Conservation (phyloP, 2,888 invertebrate genomes). For the Fissipunctia ypsillon region DNA sequence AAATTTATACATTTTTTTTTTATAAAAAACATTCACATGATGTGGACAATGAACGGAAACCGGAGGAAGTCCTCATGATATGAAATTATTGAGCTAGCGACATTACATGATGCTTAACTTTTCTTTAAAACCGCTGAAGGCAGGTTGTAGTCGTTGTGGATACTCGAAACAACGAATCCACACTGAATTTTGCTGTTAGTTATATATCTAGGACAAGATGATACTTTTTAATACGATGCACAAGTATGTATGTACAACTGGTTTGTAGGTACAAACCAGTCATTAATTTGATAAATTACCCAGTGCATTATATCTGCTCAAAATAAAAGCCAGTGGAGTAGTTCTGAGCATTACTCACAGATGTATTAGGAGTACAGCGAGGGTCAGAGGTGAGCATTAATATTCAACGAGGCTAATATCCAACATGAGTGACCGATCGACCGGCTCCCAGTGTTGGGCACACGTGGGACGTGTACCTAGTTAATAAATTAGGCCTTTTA, state of each 20-base stretch:
- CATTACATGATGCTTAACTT: neutral
- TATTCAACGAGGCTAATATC: conserved; percentile 67
- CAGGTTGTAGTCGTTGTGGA: neutral
- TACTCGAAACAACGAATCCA: neutral
- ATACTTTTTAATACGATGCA: neutral
- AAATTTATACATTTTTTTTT: neutral
- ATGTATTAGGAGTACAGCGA: conserved; percentile 46
- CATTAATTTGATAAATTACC: conserved; percentile 55
- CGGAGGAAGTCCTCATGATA: conserved; percentile 11
- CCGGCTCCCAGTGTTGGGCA: conserved; percentile 69
- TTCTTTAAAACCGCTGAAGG: neutral
- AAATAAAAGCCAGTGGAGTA: conserved; percentile 60
- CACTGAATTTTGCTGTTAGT: neutral
- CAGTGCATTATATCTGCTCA: conserved; percentile 35
- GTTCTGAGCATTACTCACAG: conserved; percentile 55
- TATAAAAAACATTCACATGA: neutral
- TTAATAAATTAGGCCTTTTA: conserved; percentile 14
- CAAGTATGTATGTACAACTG: neutral
- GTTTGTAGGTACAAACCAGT: conserved; percentile 30
- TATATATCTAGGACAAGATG: conserved; percentile 2
- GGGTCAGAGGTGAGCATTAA: conserved; percentile 70
- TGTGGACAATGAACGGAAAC: conserved; percentile 41
- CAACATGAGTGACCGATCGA: conserved; percentile 69
- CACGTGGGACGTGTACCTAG: conserved; percentile 30
- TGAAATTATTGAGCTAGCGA: conserved; percentile 12